Conservation (phyloP, 2,888 invertebrate species). For the Amaurobius ferox region DNA sequence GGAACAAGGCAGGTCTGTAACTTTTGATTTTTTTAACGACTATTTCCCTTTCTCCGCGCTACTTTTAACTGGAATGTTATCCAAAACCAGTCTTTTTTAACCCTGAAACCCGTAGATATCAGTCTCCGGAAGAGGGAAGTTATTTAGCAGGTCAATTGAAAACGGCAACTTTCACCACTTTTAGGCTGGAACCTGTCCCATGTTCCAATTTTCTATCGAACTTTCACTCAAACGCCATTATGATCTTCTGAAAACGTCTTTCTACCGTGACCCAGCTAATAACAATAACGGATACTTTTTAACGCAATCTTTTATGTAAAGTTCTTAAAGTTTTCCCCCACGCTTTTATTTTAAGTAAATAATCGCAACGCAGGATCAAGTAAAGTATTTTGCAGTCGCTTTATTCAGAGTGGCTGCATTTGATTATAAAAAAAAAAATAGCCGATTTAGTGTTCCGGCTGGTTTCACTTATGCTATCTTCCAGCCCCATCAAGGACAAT, state of each 20-base stretch:
- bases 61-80: slow-evolving; percentile 33
- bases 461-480: no score
- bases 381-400: no score
- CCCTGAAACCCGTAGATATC: slow-evolving; percentile 54
- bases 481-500: no score
- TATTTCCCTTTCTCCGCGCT: slow-evolving; percentile 33
- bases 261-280: slow-evolving; percentile 9
- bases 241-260: background rate
- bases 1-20: background rate
- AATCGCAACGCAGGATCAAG: no score
- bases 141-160: slow-evolving; percentile 47
- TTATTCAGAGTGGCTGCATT: no score
- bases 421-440: no score
- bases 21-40: background rate
- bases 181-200: slow-evolving; percentile 47
- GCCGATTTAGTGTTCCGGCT: no score
- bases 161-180: slow-evolving; percentile 44
- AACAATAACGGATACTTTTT: background rate
- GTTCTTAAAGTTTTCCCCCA: background rate
- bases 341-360: background rate
- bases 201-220: slow-evolving; percentile 42
- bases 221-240: slow-evolving; percentile 28
- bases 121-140: slow-evolving; percentile 58
- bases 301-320: background rate
- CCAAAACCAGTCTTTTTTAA: slow-evolving; percentile 46